These are phyloP conservation scores for Mellivora capensis DNA, from an alignment of 2,113 vertebrate genomes.

Conservation along the genomic window DNA sequence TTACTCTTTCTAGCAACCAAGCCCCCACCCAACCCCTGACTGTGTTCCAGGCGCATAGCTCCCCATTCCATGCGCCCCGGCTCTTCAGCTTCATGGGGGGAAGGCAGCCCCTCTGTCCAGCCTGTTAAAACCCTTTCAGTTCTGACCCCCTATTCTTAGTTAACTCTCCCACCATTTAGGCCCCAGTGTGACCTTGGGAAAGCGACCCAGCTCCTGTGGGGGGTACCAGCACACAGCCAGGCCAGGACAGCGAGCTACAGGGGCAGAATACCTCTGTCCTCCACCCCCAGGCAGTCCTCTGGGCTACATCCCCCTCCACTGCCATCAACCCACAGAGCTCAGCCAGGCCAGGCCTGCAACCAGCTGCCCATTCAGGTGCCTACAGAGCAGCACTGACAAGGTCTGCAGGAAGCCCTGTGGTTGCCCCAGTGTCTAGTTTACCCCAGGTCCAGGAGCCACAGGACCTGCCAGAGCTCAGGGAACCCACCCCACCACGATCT, in stretches of 20 bases:
- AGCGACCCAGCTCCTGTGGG: not conserved
- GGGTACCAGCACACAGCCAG: not conserved
- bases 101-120: not conserved
- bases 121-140: not conserved
- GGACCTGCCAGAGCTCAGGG: slow-evolving; percentile 25
- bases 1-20: not conserved
- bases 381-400: slow-evolving; percentile 49
- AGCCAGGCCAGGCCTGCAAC: slow-evolving; percentile 40
- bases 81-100: not conserved
- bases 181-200: not conserved
- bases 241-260: slow-evolving; percentile 50
- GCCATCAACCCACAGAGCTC: slow-evolving; percentile 35
- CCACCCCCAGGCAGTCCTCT: slow-evolving; percentile 32
- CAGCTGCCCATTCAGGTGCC: slow-evolving; percentile 32
- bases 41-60: no score
- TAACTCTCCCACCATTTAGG: not conserved
- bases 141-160: not conserved
- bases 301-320: slow-evolving; percentile 36
- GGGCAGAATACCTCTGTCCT: not conserved
- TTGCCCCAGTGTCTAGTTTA: slow-evolving; percentile 60
- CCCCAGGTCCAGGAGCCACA: slow-evolving; percentile 45
- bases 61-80: no score
- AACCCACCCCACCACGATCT: not conserved
- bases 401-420: slow-evolving; percentile 36
- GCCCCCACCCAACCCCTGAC: no score